A percentile compares a stretch with the other conserved stretches of the same genome.
These are phyloP conservation scores for Aphaenogaster floridana DNA, from an alignment of 1,140 invertebrate genomes.

Conservation along the genomic window DNA sequence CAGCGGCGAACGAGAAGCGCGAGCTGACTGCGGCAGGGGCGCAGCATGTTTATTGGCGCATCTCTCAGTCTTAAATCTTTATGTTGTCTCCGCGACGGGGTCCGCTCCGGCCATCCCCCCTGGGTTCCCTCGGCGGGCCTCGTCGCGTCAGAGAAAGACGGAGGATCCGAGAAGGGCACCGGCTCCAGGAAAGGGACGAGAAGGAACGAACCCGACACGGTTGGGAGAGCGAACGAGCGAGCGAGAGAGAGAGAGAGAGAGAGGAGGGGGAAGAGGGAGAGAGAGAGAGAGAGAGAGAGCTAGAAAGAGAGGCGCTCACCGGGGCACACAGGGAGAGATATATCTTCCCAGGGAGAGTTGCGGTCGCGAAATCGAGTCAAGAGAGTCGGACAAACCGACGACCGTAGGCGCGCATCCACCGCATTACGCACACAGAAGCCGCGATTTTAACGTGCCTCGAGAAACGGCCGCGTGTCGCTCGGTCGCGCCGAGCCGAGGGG, in stretches of 20 bases:
- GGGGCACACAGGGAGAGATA: conserved; percentile 73
- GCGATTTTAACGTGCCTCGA: conserved; percentile 78
- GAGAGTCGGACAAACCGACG: conserved; percentile 76
- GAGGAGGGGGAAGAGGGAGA: neutral
- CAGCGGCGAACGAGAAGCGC: conserved; percentile 70
- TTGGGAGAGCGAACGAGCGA: conserved; percentile 64
- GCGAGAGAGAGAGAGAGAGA: neutral
- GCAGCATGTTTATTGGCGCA: conserved; percentile 87
- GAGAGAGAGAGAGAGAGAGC: conserved; percentile 68
- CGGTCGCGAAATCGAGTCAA: conserved; percentile 84
- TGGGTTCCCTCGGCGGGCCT: conserved; percentile 63
- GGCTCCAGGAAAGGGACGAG: conserved; percentile 54
- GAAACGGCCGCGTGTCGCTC: conserved; percentile 68
- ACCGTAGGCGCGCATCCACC: conserved; percentile 76
- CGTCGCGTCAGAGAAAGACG: conserved; percentile 58
- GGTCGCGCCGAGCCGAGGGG: conserved; percentile 19
- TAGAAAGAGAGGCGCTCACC: conserved; percentile 66
- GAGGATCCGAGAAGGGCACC: conserved; percentile 36
- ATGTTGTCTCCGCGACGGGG: conserved; percentile 86
- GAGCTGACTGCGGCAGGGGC: conserved; percentile 76
- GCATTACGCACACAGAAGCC: conserved; percentile 85
- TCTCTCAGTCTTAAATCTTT: conserved; percentile 87
- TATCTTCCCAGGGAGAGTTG: conserved; percentile 77
- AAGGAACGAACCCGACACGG: conserved; percentile 47
- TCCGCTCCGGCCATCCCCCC: conserved; percentile 76